Conservation (phyloP, 2,888 invertebrate genomes). For the Limnephilus rhombicus region DNA sequence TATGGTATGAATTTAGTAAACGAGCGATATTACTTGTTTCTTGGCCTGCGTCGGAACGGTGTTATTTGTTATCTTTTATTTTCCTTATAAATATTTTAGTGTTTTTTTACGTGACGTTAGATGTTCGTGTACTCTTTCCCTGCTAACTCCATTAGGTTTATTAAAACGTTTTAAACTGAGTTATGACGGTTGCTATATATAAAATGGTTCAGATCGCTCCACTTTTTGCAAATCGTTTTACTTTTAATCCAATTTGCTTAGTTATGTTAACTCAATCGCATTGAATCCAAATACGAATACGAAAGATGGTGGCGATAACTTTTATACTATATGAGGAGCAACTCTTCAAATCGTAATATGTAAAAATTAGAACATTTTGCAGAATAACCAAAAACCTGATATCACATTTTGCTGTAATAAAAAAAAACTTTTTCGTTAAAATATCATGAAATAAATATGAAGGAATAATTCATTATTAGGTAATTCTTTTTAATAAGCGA, state of each 20-base stretch:
- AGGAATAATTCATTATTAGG: background rate
- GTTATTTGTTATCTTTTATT: conserved; percentile 67
- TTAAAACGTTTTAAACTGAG: conserved; percentile 52
- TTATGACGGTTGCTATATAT: conserved; percentile 22
- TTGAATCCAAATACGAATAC: background rate
- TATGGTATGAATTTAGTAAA: conserved; percentile 67
- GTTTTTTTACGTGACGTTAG: conserved; percentile 53
- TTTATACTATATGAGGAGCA: background rate
- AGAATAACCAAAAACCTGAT: too few species aligned
- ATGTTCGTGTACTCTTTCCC: conserved; percentile 30
- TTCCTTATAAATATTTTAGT: conserved; percentile 66
- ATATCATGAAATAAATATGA: background rate
- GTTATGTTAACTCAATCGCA: background rate
- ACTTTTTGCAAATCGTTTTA: background rate
- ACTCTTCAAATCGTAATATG: background rate
- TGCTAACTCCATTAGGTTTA: conserved; percentile 54
- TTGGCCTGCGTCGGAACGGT: conserved; percentile 65
- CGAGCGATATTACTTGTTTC: conserved; percentile 66
- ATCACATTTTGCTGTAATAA: too few species aligned
- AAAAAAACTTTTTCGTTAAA: too few species aligned
- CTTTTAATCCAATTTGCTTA: conserved; percentile 28
- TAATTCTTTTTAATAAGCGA: background rate
- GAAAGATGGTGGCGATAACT: background rate
- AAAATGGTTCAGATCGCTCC: conserved; percentile 34
- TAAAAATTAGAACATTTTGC: background rate